Percentiles rank a stretch among this genome's conserved stretches.
phyloP scores from a whole-genome alignment of 1,140 invertebrate species.

The Phortica variegata region DNA sequence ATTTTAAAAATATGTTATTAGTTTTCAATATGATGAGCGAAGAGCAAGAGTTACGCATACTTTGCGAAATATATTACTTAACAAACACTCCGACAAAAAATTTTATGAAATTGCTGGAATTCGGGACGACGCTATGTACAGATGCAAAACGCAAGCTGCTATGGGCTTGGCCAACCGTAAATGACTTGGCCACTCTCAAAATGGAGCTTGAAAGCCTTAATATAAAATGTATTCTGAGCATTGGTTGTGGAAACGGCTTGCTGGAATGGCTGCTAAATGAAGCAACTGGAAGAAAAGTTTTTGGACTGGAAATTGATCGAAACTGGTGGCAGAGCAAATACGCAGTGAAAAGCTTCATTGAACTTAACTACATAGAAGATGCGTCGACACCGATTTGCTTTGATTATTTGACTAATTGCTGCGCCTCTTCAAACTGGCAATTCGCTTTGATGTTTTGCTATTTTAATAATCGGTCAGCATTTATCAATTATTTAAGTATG shows the following conservation, averaged over 20 bases:
- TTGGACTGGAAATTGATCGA: constrained; percentile 64
- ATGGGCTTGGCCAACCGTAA: constrained; percentile 63
- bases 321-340: constrained; percentile 66
- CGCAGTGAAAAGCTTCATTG: constrained; percentile 61
- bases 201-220: constrained; percentile 11
- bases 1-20: constrained; percentile 10
- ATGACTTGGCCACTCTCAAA: constrained; percentile 56
- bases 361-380: constrained; percentile 54
- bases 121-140: constrained; percentile 30
- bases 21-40: constrained; percentile 36
- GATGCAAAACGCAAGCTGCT: constrained; percentile 57
- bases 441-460: constrained; percentile 73
- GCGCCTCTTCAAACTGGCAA: constrained; percentile 30
- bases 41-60: constrained; percentile 21
- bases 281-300: constrained; percentile 49
- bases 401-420: constrained; percentile 48
- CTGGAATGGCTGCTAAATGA: constrained; percentile 40
- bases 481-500: constrained; percentile 65
- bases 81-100: constrained; percentile 11
- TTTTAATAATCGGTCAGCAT: constrained; percentile 70
- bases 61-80: constrained; percentile 34
- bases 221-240: constrained; percentile 29
- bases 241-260: constrained; percentile 47
- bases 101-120: constrained; percentile 33
- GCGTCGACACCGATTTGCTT: constrained; percentile 22